Conservation (phyloP, 1,140 invertebrate genomes). For the Chionoecetes opilio region DNA sequence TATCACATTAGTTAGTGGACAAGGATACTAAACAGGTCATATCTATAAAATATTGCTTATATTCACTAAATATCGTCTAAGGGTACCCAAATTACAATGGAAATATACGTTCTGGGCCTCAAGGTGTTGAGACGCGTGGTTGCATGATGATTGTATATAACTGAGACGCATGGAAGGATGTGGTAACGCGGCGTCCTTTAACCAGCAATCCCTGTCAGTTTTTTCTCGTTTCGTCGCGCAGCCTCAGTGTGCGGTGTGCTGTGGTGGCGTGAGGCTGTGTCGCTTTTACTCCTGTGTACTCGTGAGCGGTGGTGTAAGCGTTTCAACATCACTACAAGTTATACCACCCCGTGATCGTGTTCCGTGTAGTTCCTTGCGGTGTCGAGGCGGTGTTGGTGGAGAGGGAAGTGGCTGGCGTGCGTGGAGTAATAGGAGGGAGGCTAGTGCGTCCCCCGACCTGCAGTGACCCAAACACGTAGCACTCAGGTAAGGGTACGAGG, state of each 20-base stretch:
- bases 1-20: no score
- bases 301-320: neutral
- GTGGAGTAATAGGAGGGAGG: neutral
- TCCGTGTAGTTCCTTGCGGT: neutral
- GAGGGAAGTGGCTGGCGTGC: neutral
- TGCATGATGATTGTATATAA: neutral
- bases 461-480: neutral
- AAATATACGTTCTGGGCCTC: no score
- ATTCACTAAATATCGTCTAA: no score
- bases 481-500: neutral
- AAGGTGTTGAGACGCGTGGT: neutral
- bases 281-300: neutral
- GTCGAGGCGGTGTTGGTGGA: neutral
- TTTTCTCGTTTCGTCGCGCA: neutral
- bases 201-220: neutral
- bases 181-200: no score
- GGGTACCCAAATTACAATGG: no score
- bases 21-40: no score
- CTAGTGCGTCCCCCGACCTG: neutral
- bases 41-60: no score
- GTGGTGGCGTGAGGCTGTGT: neutral
- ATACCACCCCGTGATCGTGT: neutral
- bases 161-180: no score
- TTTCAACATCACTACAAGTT: neutral
- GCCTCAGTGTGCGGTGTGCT: neutral